phyloP scores from a whole-genome alignment of 2,113 vertebrate genomes.

The Pao palembangensis region DNA sequence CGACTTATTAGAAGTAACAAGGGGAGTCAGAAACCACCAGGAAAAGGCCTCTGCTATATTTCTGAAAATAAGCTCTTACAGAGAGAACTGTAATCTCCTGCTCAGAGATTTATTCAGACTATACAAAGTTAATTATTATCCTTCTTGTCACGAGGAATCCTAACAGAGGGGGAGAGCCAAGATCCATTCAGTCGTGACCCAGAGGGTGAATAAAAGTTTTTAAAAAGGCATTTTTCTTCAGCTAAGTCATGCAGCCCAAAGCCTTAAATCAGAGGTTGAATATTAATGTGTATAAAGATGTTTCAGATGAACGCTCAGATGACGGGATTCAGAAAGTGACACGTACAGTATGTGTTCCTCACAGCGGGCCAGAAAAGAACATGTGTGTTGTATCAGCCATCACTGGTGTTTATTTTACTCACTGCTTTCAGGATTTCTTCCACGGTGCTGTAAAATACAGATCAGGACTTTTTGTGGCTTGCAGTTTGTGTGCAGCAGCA shows the following conservation, averaged over 20 bases:
- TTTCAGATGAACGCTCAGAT: background rate
- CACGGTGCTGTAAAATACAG: background rate
- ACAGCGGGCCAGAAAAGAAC: background rate
- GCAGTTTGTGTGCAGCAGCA: conserved; percentile 13
- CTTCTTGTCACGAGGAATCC: conserved; percentile 31
- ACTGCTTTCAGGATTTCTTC: background rate
- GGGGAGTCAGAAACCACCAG: background rate
- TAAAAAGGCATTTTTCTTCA: background rate
- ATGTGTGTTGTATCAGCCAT: background rate
- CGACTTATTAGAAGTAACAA: too few species aligned
- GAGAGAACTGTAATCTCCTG: conserved; percentile 16
- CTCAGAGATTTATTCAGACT: conserved; percentile 8
- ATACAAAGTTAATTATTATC: conserved; percentile 12
- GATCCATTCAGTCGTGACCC: conserved; percentile 8
- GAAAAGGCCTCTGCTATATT: conserved; percentile 12
- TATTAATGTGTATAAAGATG: conserved; percentile 1
- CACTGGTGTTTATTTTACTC: background rate
- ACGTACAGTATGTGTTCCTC: background rate
- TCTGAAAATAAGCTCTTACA: conserved; percentile 1
- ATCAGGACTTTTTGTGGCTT: background rate
- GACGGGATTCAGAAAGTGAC: conserved; percentile 1
- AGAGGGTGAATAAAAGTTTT: conserved; percentile 18
- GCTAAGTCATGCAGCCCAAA: conserved; percentile 20
- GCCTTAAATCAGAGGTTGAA: conserved; percentile 1
- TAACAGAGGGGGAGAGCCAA: conserved; percentile 14